Base-by-base conservation (phyloP, 2,888 invertebrate species). In the Agonum fuliginosum region DNA sequence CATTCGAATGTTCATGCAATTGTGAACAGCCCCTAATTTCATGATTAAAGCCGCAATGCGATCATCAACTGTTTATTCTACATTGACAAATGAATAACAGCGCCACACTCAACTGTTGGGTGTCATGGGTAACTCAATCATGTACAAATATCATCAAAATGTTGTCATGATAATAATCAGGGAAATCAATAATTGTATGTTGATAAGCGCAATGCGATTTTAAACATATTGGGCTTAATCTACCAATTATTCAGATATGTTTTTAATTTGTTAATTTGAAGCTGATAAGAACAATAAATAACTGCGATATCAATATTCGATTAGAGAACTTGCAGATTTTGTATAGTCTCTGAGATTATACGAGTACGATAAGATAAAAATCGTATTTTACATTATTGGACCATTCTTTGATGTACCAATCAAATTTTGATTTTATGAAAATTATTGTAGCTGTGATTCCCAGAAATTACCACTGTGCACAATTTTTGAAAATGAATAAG, bases 151-250 rank as follows among this genome's bases (percentile, higher is more conserved):
- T n/a, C 19, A 48, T 19, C 8, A 54, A 24, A 54, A 22, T 22
- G 54, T 24, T 54, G 54, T 24, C 20, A 54, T 20, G 22, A 54
- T 20, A 24, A 24, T 54, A 54, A 54, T 0, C n/a, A 22, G n/a
- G 2, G 5, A 14, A 54, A 54, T 54, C 54, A 54, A 54, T 54
- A 54, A 22, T 37, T 54, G 54, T 24, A 4, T 22, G 54, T 8
- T 20, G 54, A 54, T 54, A 24, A 54, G n/a, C 54, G 22, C 22
- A 4, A n/a, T 54, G 24, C 22, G 54, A 54, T 54, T 54, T 54
- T 24, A 54, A 54, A 22, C 54, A 12, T 54, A 22, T 54, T 54
- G 54, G 3, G 10, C 3, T 22, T n/a, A 37, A 54, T 24, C 54
- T 24, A 54, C 54, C 54, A 54, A 54, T 54, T 54, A 54, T 54